Percentiles rank a stretch among this genome's conserved stretches.
Conservation (phyloP, 53 echinoderm and acorn worm genomes). For the Apostichopus leukothele region DNA sequence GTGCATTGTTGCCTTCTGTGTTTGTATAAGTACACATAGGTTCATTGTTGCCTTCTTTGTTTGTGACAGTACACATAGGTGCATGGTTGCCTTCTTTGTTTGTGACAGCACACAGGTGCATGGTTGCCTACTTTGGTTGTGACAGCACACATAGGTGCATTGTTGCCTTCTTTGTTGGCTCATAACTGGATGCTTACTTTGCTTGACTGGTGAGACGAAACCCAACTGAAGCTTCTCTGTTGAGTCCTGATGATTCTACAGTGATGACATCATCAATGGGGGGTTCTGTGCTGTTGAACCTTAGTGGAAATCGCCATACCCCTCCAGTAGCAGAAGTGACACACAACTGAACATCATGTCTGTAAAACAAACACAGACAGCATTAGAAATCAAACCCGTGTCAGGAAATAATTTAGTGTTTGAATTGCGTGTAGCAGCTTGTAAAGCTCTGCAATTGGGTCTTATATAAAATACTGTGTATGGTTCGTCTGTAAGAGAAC, state of each 20-base stretch:
- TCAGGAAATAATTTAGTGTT: too few species aligned
- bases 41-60: too few species aligned
- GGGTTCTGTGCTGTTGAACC: constrained; percentile 84
- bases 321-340: constrained; percentile 91
- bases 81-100: not conserved
- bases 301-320: constrained; percentile 90
- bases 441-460: too few species aligned
- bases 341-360: constrained; percentile 89
- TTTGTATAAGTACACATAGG: too few species aligned
- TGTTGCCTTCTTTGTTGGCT: too few species aligned
- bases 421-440: too few species aligned
- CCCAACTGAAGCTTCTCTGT: constrained; percentile 84
- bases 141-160: not conserved
- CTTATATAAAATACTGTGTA: too few species aligned
- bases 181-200: constrained; percentile 55
- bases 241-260: constrained; percentile 83
- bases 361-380: constrained; percentile 22
- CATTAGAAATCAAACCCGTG: too few species aligned
- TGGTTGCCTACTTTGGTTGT: not conserved
- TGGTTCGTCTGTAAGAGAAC: too few species aligned
- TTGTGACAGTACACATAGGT: not conserved
- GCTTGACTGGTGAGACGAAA: constrained; percentile 95
- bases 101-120: not conserved
- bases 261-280: constrained; percentile 86
- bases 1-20: too few species aligned